These are phyloP conservation scores for Drosophila falleni DNA, from an alignment of 2,888 invertebrate genomes.

Conservation along the genomic window DNA sequence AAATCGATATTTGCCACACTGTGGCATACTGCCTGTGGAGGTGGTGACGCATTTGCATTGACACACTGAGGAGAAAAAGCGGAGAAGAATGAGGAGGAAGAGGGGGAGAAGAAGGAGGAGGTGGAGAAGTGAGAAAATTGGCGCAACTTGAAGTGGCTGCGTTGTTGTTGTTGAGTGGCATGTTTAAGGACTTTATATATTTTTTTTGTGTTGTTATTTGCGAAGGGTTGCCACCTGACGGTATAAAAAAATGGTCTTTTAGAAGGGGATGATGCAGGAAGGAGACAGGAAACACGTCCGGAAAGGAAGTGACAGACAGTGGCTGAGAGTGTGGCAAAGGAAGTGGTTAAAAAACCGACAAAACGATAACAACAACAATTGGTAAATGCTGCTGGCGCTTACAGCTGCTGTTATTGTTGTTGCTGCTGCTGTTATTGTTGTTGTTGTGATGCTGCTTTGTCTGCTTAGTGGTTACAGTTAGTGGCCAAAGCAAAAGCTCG, in stretches of 20 bases:
- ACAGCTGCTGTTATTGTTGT: constrained; percentile 26
- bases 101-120: not conserved
- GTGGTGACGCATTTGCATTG: constrained; percentile 49
- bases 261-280: constrained; percentile 43
- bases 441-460: constrained; percentile 24
- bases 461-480: constrained; percentile 61
- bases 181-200: constrained; percentile 14
- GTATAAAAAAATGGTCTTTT: constrained; percentile 2
- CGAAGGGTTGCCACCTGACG: constrained; percentile 66
- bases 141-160: constrained; percentile 27
- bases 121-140: constrained; percentile 24
- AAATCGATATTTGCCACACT: constrained; percentile 56
- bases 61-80: not conserved
- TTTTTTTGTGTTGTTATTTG: constrained; percentile 3
- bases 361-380: constrained; percentile 43
- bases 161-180: not conserved
- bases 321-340: constrained; percentile 50
- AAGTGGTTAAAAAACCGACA: constrained; percentile 69
- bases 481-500: constrained; percentile 60
- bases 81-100: too few relatives aligned
- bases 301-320: constrained; percentile 65
- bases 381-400: constrained; percentile 31
- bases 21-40: constrained; percentile 30
- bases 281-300: constrained; percentile 68
- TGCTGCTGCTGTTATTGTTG: constrained; percentile 18